Percentiles rank a stretch among this genome's conserved stretches.
These are phyloP conservation scores for Eucera pruinosa DNA, from an alignment of 2,888 invertebrate species.

Conservation along the genomic window DNA sequence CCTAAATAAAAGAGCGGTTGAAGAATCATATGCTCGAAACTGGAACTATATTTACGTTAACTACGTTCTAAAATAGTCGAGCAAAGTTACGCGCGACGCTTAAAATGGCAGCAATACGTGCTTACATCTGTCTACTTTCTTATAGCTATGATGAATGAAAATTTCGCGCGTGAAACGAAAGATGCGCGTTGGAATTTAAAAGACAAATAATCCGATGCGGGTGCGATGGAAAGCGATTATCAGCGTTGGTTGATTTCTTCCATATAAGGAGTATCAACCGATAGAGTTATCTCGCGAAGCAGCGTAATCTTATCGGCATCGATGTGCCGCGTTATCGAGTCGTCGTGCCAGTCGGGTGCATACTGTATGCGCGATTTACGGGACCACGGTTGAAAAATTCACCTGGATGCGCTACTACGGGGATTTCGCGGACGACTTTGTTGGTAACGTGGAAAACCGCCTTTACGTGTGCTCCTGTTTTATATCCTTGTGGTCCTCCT, in stretches of 20 bases:
- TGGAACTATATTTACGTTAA: no score
- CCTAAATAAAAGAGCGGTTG: no score
- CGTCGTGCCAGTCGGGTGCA: constrained; percentile 42
- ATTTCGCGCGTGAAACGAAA: background rate
- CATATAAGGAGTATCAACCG: constrained; percentile 47
- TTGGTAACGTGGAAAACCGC: constrained; percentile 56
- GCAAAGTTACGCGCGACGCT: no score
- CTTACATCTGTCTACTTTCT: no score
- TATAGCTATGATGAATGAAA: no score
- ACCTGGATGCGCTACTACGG: constrained; percentile 26
- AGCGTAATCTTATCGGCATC: constrained; percentile 67
- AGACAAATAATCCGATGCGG: no score
- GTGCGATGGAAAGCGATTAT: background rate
- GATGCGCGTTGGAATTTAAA: no score
- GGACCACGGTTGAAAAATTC: background rate
- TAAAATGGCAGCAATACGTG: no score
- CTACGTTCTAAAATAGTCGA: no score
- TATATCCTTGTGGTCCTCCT: no score
- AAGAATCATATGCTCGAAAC: no score
- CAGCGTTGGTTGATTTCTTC: background rate
- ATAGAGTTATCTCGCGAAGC: constrained; percentile 54
- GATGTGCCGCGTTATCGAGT: constrained; percentile 30
- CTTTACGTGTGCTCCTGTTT: no score
- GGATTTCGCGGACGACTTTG: constrained; percentile 56
- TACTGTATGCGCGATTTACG: background rate